phyloP scores from a whole-genome alignment of 2,113 vertebrate species.

The Ariopsis seemanni region DNA sequence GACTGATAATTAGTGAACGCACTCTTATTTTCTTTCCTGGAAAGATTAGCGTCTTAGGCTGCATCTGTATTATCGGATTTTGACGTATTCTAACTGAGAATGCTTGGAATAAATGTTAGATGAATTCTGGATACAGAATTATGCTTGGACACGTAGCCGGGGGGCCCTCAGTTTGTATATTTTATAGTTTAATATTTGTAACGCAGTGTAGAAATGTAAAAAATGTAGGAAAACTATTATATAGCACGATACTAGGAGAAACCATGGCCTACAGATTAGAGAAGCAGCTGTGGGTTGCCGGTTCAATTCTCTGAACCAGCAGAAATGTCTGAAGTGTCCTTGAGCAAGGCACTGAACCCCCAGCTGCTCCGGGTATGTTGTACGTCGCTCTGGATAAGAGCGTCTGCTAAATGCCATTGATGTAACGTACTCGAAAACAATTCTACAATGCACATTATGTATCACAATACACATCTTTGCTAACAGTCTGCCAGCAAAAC shows the following conservation, averaged over 20 bases:
- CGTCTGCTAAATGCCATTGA: too few species aligned
- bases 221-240: neutral
- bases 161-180: neutral
- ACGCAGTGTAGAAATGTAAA: neutral
- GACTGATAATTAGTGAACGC: neutral
- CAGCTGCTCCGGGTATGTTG: too few species aligned
- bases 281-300: too few species aligned
- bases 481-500: neutral
- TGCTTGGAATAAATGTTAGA: neutral
- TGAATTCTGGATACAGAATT: neutral
- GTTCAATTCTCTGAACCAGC: too few species aligned
- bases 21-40: neutral
- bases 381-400: too few species aligned
- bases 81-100: neutral
- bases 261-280: too few species aligned
- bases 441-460: too few species aligned
- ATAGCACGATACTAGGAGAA: neutral
- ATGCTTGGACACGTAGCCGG: neutral
- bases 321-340: too few species aligned
- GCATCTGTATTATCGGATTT: neutral
- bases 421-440: too few species aligned
- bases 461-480: too few species aligned
- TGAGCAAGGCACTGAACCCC: too few species aligned
- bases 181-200: neutral
- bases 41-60: neutral